Percentiles rank a stretch among this genome's conserved stretches.
Conservation (phyloP, 2,113 vertebrate genomes). For the Craseonycteris thonglongyai region DNA sequence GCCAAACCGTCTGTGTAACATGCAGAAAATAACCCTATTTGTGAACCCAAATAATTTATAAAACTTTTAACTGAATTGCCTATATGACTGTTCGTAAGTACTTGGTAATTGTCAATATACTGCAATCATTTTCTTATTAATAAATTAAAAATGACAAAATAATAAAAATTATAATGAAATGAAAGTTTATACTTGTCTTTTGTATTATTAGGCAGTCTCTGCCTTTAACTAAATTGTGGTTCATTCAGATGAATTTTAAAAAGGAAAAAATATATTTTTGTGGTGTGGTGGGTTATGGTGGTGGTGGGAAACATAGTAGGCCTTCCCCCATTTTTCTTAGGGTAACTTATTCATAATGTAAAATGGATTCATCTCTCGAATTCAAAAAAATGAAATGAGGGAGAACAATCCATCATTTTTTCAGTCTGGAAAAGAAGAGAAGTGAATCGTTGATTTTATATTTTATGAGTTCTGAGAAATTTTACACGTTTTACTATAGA, state of each 20-base stretch:
- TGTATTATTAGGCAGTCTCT: neutral
- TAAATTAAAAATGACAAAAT: neutral
- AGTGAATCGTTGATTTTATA: neutral
- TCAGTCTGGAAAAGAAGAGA: neutral
- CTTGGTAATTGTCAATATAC: neutral
- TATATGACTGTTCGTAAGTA: neutral
- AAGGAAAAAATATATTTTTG: neutral
- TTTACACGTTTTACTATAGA: neutral
- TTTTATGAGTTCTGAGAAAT: neutral
- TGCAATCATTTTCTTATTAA: neutral
- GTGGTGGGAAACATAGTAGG: accelerated
- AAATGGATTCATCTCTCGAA: neutral
- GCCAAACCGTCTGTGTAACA: neutral
- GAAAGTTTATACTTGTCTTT: neutral
- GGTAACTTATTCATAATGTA: neutral
- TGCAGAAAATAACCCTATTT: neutral
- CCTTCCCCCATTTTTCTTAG: neutral
- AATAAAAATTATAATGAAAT: neutral
- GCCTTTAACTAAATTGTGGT: neutral
- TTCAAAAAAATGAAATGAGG: neutral
- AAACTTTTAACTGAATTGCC: neutral
- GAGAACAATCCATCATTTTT: neutral
- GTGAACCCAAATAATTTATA: neutral
- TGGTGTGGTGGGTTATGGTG: neutral
- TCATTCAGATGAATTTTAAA: neutral